Conservation (phyloP, 2,888 invertebrate species). For the Allolobophora icterica region DNA sequence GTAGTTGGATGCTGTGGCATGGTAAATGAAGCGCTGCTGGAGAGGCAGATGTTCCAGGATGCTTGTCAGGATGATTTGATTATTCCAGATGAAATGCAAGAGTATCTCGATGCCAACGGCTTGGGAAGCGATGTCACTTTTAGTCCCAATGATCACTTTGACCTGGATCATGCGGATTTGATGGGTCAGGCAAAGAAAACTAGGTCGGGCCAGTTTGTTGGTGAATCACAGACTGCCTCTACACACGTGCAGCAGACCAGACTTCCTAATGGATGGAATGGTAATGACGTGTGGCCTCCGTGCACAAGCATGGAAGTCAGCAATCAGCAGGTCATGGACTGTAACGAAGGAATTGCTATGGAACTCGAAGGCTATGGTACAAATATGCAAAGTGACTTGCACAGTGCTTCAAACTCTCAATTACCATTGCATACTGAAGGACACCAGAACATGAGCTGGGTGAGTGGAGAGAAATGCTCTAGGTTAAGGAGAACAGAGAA, state of each 20-base stretch:
- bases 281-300: neutral
- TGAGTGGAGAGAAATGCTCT: neutral
- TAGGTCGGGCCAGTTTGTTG: neutral
- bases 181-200: neutral
- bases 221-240: neutral
- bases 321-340: neutral
- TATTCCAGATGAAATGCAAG: slow-evolving; percentile 94
- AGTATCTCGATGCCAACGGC: slow-evolving; percentile 73
- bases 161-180: slow-evolving; percentile 31
- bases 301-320: slow-evolving; percentile 17
- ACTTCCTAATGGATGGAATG: neutral
- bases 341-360: neutral
- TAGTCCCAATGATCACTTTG: neutral
- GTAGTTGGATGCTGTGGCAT: neutral
- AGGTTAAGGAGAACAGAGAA: neutral
- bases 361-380: neutral
- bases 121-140: neutral
- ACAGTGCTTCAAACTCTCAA: neutral
- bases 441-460: neutral
- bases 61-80: slow-evolving; percentile 71
- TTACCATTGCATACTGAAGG: neutral
- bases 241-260: neutral
- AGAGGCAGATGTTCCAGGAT: slow-evolving; percentile 20
- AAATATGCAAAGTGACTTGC: neutral
- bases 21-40: slow-evolving; percentile 17